Evolutionary conservation across 2,113 vertebrate genomes (phyloP), one percentile per base, ranked within the genome.

Genomic region (Thunnus maccoyii): DNA sequence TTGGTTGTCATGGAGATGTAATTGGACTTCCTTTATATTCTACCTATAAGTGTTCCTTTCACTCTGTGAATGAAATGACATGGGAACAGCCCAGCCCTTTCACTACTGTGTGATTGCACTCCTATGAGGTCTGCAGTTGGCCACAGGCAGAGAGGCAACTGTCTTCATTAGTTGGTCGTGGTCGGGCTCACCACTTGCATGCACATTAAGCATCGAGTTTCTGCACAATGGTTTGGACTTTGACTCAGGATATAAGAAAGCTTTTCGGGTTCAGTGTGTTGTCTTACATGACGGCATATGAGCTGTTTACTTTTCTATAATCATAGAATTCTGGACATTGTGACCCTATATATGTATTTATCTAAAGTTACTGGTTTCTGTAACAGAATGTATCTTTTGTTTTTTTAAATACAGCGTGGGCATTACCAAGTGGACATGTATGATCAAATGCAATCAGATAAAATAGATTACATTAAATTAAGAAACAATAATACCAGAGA

Each of bases 1-100:
- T 68, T 76, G 80, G 88, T 92, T 86, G 88, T 84, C 83, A 87
- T 86, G 81, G 90, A 36, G 66, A 91, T 88, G 75, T 88, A 89
- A 87, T 92, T 87, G 82, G 83, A 76, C 88, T 84, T 76, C 78
- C 65, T 91, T 90, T 92, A 84, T 91, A 73, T 85, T 84, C 78
- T 58, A 83, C 75, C 86, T 87, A 78, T 78, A 89, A 86, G 85
- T 90, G 86, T 79, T 85, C 66, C 76, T 81, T 88, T 91, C 79
- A 82, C 67, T 20, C 61, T 61, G 52, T 87, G 85, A 92, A 86
- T 89, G 82, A 88, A 90, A 88, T 83, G 78, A 69, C 82, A 58
- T 66, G 82, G 80, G 75, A 84, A 84, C 77, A 90, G 84, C 79
- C 70, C 60, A 68, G 78, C 74, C 86, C 80, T 91, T 90, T 92